A percentile compares a stretch with the other conserved stretches of the same genome.
These are phyloP conservation scores for Pachydiplax longipennis DNA, from an alignment of 2,888 invertebrate species.

Conservation along the genomic window DNA sequence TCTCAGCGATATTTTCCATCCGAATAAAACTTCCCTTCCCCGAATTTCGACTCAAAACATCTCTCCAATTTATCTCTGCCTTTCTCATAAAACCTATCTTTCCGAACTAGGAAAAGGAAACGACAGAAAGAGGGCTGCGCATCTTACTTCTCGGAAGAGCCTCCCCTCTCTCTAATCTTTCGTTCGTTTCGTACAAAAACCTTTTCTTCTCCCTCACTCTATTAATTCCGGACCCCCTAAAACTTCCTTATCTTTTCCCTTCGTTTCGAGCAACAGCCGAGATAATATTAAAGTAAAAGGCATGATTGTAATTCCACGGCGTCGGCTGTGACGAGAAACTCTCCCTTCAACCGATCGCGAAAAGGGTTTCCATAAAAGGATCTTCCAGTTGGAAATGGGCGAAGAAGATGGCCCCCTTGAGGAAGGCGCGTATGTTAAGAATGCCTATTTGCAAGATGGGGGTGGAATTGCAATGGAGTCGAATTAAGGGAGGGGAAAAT, in stretches of 20 bases:
- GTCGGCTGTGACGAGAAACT: not conserved
- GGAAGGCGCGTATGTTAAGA: not conserved
- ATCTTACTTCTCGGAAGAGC: not conserved
- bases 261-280: not conserved
- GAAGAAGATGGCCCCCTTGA: not conserved
- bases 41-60: not conserved
- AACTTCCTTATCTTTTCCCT: constrained; percentile 30
- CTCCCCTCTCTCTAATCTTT: not conserved
- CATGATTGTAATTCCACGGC: not conserved
- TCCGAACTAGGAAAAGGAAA: not conserved
- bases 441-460: not conserved
- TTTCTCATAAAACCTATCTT: not conserved
- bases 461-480: not conserved
- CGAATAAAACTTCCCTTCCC: not conserved
- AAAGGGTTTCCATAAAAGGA: not conserved
- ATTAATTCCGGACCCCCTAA: not conserved
- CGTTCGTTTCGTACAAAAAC: not conserved
- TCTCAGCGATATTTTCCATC: not conserved
- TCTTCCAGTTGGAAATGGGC: not conserved
- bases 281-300: constrained; percentile 28
- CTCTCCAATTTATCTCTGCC: not conserved
- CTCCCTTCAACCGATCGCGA: not conserved
- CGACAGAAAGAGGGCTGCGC: not conserved
- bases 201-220: not conserved
- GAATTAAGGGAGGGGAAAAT: not conserved